A percentile compares a stretch with the other conserved stretches of the same genome.
Evolutionary conservation across 2,797 vertebrate species (phyloP).

Genomic region (Gymnopithys bicolor): DNA sequence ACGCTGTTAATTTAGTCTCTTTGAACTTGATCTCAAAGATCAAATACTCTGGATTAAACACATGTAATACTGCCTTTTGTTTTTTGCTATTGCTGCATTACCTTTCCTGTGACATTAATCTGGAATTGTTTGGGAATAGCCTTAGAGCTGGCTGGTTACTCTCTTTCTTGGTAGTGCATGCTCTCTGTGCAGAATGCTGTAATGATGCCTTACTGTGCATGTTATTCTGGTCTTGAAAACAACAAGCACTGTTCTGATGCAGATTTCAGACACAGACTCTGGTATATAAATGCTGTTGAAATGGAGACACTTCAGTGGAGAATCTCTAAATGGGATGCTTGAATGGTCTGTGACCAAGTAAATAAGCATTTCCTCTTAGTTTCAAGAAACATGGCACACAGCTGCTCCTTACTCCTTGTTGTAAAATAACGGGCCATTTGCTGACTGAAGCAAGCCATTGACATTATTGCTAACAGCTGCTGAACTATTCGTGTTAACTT

Average conservation of each 20-base stretch:
- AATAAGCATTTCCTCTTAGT: constrained; percentile 1
- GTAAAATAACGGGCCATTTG: not conserved
- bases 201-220: not conserved
- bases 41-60: not conserved
- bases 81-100: not conserved
- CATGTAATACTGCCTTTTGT: not conserved
- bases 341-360: constrained; percentile 4
- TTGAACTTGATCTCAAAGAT: not conserved
- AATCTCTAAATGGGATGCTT: not conserved
- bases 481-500: constrained; percentile 36
- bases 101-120: not conserved
- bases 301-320: not conserved
- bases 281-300: not conserved
- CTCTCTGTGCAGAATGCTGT: not conserved
- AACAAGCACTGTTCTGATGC: not conserved
- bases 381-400: constrained; percentile 26
- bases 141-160: not conserved
- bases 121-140: not conserved
- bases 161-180: not conserved
- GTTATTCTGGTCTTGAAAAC: not conserved
- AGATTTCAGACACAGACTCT: not conserved
- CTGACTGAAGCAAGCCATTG: constrained; percentile 44
- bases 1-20: not conserved
- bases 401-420: constrained; percentile 29
- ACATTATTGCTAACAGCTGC: constrained; percentile 50